These are phyloP conservation scores for Microchirus variegatus DNA, from an alignment of 2,797 vertebrate genomes.

Conservation along the genomic window DNA sequence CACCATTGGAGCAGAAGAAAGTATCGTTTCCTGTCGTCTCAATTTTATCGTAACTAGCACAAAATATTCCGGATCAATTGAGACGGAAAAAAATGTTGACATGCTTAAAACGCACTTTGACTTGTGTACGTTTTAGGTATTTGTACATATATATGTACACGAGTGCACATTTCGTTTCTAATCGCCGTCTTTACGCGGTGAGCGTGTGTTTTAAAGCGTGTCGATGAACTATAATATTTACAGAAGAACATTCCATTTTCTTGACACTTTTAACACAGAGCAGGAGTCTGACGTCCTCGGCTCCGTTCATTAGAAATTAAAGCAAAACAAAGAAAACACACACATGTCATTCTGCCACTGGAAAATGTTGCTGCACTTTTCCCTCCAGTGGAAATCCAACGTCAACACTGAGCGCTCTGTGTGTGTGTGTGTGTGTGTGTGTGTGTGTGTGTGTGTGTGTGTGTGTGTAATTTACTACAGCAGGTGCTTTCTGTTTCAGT, in stretches of 20 bases:
- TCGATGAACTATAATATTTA: background rate
- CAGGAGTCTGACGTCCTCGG: slow-evolving; percentile 23
- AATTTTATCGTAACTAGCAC: too few relatives aligned
- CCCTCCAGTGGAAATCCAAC: slow-evolving; percentile 32
- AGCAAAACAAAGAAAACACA: slow-evolving; percentile 3
- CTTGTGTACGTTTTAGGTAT: too few relatives aligned
- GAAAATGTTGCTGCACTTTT: slow-evolving; percentile 60
- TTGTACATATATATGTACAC: too few relatives aligned
- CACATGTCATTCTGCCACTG: slow-evolving; percentile 32
- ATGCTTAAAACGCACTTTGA: too few relatives aligned
- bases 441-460: slow-evolving; percentile 16
- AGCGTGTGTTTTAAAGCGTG: too few relatives aligned
- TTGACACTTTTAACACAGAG: slow-evolving; percentile 5
- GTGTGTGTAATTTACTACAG: slow-evolving; percentile 22
- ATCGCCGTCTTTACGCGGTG: too few relatives aligned
- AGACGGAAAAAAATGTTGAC: too few relatives aligned
- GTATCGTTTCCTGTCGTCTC: too few relatives aligned
- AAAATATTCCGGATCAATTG: too few relatives aligned
- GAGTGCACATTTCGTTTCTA: too few relatives aligned
- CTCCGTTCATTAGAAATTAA: slow-evolving; percentile 6
- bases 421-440: slow-evolving; percentile 26
- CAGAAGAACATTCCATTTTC: background rate
- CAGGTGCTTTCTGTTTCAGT: slow-evolving; percentile 65
- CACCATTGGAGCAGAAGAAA: too few relatives aligned
- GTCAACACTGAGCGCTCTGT: slow-evolving; percentile 29